Base-by-base conservation (phyloP, 2,113 vertebrate species). In the Bubalus kerabau region DNA sequence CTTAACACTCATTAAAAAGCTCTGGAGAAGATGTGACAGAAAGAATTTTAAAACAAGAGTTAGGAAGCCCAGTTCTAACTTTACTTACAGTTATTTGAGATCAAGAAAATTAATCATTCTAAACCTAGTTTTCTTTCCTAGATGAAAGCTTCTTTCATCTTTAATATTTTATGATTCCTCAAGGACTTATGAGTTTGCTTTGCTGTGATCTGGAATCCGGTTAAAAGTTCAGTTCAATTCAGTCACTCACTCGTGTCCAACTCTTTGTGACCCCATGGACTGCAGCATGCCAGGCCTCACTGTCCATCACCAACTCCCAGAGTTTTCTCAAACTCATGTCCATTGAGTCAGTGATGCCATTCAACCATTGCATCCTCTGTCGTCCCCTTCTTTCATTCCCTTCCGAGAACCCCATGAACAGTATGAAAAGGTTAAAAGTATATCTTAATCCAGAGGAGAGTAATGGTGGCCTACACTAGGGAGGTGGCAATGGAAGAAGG, bases 331-430 rank as follows among this genome's bases (percentile, higher is more conserved):
- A 23, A 40, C n/a, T 36, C 67, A 12, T 23, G 9, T 71, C 19
- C n/a, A 40, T 71, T 40, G 67, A 71, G n/a, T 71, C 19, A 0
- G 67, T 71, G n/a, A 71, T 71, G 9, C 67, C n/a, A 36, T 36
- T n/a, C 67, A 71, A 12, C n/a, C 19, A 23, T 40, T 5, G 1
- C 67, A 71, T 40, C n/a, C 19, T 71, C 19, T 23, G n/a, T 71
- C 19, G 0, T 23, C n/a, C 2, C n/a, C 16, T 36, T 71, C 19
- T 71, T 36, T 36, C 0, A 1, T 71, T 17, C 9, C 64, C n/a
- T 71, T 36, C n/a, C 1, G 0, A 36, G n/a, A 71, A 36, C n/a
- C 19, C n/a, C 10, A 36, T 36, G 9, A 71, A 71, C n/a, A 71
- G n/a, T 36, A 71, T 36, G 64, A 36, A 71, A 71, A 71, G 5